These are phyloP conservation scores for Allygus modestus DNA, from an alignment of 2,888 invertebrate genomes.

Conservation along the genomic window DNA sequence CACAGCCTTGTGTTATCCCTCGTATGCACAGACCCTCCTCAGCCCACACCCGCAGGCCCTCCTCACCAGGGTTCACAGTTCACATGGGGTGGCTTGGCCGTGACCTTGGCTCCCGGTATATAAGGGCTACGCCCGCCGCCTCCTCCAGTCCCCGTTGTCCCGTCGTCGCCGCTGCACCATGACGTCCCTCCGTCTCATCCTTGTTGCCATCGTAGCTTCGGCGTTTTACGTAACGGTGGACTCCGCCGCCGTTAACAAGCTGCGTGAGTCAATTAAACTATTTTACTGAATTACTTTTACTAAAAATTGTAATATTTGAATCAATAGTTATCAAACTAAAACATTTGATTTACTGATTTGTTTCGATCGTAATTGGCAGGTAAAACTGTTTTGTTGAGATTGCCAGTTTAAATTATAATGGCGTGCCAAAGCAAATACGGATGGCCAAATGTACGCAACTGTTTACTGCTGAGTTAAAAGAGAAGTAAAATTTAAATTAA, in stretches of 20 bases:
- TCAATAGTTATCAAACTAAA: no score
- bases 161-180: slow-evolving; percentile 7
- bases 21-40: neutral
- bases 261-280: slow-evolving; percentile 17
- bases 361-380: no score
- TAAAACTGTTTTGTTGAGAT: no score
- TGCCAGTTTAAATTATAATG: no score
- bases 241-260: slow-evolving; percentile 26
- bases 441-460: no score
- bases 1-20: neutral
- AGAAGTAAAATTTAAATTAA: no score
- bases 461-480: no score
- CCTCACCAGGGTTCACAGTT: neutral
- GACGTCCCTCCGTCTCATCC: neutral
- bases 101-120: slow-evolving; percentile 51
- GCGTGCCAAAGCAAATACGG: no score
- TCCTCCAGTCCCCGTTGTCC: neutral
- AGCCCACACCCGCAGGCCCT: neutral
- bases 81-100: neutral
- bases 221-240: neutral
- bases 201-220: slow-evolving; percentile 29
- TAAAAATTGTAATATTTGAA: no score
- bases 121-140: neutral
- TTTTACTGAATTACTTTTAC: no score
- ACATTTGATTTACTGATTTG: no score